Conservation (phyloP, 2,113 vertebrate genomes). For the Orcinus orca region DNA sequence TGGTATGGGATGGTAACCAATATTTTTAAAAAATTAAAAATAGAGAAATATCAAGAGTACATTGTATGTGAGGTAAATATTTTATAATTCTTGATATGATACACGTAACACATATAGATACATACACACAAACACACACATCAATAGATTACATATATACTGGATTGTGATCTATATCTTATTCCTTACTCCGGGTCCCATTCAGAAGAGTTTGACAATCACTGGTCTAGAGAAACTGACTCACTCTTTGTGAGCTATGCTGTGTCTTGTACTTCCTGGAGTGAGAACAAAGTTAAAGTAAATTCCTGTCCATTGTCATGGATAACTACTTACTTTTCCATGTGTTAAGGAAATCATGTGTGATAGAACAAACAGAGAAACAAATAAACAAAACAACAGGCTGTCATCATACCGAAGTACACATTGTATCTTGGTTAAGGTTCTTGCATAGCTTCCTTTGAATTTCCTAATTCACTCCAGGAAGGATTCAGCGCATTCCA, state of each 20-base stretch:
- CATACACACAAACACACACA: not conserved
- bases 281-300: not conserved
- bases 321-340: not conserved
- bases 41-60: not conserved
- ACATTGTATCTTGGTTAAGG: not conserved
- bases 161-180: not conserved
- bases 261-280: fast-evolving
- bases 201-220: not conserved
- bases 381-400: not conserved
- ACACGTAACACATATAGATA: not conserved
- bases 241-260: not conserved
- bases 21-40: constrained; percentile 12
- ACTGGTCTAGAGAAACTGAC: not conserved
- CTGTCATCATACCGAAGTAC: not conserved
- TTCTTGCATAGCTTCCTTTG: not conserved
- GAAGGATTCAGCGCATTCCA: not conserved
- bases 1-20: not conserved
- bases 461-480: not conserved
- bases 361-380: not conserved
- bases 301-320: not conserved
- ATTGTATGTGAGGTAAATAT: not conserved
- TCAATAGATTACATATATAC: not conserved
- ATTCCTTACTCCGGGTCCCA: not conserved
- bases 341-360: not conserved
- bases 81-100: not conserved